A percentile compares a stretch with the other conserved stretches of the same genome.
phyloP scores from a whole-genome alignment of 1,140 invertebrate genomes.

The Dinoponera quadriceps region DNA sequence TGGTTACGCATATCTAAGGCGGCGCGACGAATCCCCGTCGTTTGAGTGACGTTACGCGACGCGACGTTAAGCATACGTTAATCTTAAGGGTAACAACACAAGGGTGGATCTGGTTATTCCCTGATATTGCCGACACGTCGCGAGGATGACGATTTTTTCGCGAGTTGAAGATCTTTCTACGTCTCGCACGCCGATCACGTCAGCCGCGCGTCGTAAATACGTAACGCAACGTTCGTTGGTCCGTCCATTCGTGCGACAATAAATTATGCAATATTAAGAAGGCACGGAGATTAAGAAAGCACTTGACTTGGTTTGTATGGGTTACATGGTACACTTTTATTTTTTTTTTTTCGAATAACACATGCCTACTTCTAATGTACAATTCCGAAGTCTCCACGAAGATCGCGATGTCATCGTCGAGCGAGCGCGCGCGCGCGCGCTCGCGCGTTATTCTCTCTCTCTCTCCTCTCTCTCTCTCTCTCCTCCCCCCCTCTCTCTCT shows the following conservation, averaged over 20 bases:
- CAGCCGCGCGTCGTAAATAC: not conserved
- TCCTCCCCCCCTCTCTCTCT: slow-evolving; percentile 22
- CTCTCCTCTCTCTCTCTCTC: not conserved
- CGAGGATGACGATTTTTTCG: slow-evolving; percentile 4
- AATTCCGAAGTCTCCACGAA: slow-evolving; percentile 66
- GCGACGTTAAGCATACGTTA: not conserved
- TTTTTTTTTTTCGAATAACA: slow-evolving; percentile 70
- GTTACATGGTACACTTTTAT: slow-evolving; percentile 77
- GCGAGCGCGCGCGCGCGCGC: not conserved
- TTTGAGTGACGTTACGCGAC: not conserved
- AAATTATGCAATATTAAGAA: slow-evolving; percentile 74
- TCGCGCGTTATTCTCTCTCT: slow-evolving; percentile 24
- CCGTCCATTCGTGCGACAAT: slow-evolving; percentile 33
- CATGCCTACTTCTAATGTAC: slow-evolving; percentile 74
- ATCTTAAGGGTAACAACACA: too few species aligned
- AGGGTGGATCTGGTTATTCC: not conserved
- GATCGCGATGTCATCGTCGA: slow-evolving; percentile 49
- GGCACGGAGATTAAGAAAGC: slow-evolving; percentile 82
- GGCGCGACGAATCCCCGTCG: not conserved
- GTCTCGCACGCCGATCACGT: not conserved
- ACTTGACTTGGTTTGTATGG: slow-evolving; percentile 76
- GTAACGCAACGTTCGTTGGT: not conserved
- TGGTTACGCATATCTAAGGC: too few species aligned
- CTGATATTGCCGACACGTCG: not conserved
- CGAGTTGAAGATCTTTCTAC: not conserved